Evolutionary conservation across 2,888 invertebrate species (phyloP), one percentile per base, ranked within the genome.

Genomic region (Sphecodes monilicornis): DNA sequence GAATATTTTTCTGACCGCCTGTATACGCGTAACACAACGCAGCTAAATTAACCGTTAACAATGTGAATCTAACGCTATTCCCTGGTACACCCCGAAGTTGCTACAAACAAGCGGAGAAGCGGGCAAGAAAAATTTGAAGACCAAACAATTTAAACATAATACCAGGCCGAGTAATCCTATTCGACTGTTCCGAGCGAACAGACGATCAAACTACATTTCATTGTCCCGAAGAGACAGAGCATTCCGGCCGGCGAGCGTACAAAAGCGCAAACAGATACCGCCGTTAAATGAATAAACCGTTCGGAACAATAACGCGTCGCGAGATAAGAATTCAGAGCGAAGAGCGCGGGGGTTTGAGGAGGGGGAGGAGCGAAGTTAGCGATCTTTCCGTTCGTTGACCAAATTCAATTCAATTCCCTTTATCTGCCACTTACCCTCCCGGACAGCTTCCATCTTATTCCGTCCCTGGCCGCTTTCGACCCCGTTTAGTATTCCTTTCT

Each of bases 401-500:
- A 78, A 77, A 85, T 82, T 85, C 82, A 75, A 75, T 76, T 80
- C 70, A 75, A 76, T 80, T 77, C 85, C 57, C 78, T 80, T 78
- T 79, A 82, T 60, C 74, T 82, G 69, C 79, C 82, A 79, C 82
- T 85, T 86, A 84, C 79, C 78, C 70, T 50, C 43, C 32, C 78
- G 57, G 71, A n/a, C 76, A 82, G 72, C 77, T 83, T 69, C 74
- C 74, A 73, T 60, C 84, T 69, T 83, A 77, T 78, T 80, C 83
- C 75, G 1, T 70, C 70, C 36, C 71, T 36, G 18, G 29, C 75
- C 74, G 43, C 5, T 46, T 73, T 41, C 60, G 11, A 68, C 32
- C 68, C 64, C 68, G 84, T 84, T 89, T 87, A 87, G 87, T 89
- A 87, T 89, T 88, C 89, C 85, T 86, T 81, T 80, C 80, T 71